Evolutionary conservation across 2,888 invertebrate genomes (phyloP), one percentile per base, ranked within the genome.

Genomic region (Anorthoa munda): DNA sequence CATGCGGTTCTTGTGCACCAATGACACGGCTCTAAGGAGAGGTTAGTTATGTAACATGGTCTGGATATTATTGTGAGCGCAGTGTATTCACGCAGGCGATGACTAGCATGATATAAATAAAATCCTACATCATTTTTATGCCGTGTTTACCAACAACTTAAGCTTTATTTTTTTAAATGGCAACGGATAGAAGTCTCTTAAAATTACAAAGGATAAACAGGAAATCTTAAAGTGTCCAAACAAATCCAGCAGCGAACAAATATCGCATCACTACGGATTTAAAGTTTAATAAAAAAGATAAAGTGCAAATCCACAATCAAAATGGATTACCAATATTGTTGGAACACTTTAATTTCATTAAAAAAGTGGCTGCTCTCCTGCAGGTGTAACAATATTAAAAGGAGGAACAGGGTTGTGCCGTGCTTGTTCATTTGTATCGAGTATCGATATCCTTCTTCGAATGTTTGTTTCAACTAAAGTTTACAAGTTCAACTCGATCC

Each of bases 1-100:
- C 18, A 96, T 96, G 95, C 90, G 94, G 0, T 95, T 93, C 74
- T 90, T 96, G 12, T 96, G 95, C 85, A 92, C 93, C 2, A 95
- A 96, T 73, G 95, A 95, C 51, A 95, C 95, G 4, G 92, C 93
- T 7, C 75, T 96, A 4, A 89, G 95, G 59, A 93, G 86, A 91
- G 96, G 96, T 95, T 85, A 70, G 63, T 56, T 23, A 23, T 59
- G 13, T 56, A 39, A 26, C 1, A 23, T 17, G 18, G 13, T 18
- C 17, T 23, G 17, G 2, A 26, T 23, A 23, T 0, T 7, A 39
- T 23, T 39, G 50, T 23, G 15, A 45, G 7, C 15, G 51, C 23
- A 39, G 45, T 17, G n/a, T 48, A 39, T 7, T 56, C 31, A 31
- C 21, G 13, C 18, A 48, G 15, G 12, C 46, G 2, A 4, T 48